Evolutionary conservation across 2,888 invertebrate species (phyloP).

Genomic region (Serrognathus titanus): DNA sequence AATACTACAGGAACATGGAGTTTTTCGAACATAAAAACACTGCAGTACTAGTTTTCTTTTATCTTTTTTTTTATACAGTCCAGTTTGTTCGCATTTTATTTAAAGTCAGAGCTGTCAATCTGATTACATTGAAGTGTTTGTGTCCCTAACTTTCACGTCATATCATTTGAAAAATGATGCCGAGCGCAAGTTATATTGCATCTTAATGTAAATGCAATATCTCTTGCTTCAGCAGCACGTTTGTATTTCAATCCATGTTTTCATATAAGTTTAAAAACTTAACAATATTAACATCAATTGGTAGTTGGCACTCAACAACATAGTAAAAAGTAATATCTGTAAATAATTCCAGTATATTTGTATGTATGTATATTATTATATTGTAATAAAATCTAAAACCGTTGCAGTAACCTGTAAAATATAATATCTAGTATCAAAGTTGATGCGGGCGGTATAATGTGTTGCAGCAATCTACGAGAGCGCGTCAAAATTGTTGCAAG

Average conservation of each 20-base stretch:
- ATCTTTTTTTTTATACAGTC: background rate
- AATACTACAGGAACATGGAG: slow-evolving; percentile 12
- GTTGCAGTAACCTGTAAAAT: slow-evolving; percentile 30
- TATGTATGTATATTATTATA: slow-evolving; percentile 22
- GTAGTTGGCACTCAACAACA: slow-evolving; percentile 49
- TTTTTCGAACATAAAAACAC: slow-evolving; percentile 4
- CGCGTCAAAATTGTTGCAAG: too few species aligned
- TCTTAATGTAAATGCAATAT: slow-evolving; percentile 1
- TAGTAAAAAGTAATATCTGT: slow-evolving; percentile 36
- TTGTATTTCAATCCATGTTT: background rate
- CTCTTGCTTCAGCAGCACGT: slow-evolving; percentile 3
- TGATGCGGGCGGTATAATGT: slow-evolving; percentile 18
- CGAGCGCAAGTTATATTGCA: background rate
- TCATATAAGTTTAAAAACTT: slow-evolving; percentile 27
- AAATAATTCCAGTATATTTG: slow-evolving; percentile 36
- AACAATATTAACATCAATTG: slow-evolving; percentile 36
- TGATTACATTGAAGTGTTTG: background rate
- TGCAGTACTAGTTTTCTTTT: slow-evolving; percentile 5
- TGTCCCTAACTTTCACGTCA: slow-evolving; percentile 4
- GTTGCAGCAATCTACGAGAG: slow-evolving; percentile 4
- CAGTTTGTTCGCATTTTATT: slow-evolving; percentile 1
- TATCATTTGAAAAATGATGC: background rate
- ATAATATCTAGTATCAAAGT: slow-evolving; percentile 31
- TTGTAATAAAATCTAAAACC: slow-evolving; percentile 27
- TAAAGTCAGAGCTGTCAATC: slow-evolving; percentile 5